Conservation (phyloP, 2,113 vertebrate species). For the Ornithorhynchus anatinus region DNA sequence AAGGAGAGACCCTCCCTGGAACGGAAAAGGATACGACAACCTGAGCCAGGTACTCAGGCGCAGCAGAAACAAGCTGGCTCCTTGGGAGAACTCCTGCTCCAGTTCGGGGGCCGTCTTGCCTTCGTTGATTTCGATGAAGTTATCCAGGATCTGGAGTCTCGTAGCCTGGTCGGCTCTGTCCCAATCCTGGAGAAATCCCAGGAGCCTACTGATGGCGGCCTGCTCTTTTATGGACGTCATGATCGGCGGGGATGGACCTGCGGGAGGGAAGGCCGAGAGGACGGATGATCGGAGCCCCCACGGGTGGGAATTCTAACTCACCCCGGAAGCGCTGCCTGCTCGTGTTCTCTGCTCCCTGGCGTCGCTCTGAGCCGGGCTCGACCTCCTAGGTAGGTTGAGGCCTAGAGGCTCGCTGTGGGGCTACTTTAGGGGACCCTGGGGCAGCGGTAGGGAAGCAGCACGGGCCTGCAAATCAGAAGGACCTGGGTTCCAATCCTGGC, state of each 20-base stretch:
- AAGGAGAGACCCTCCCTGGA: too few species aligned
- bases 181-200: slow-evolving; percentile 80
- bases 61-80: slow-evolving; percentile 82
- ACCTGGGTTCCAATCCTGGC: too few species aligned
- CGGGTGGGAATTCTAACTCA: too few species aligned
- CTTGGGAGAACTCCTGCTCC: slow-evolving; percentile 82
- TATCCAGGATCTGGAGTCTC: slow-evolving; percentile 67
- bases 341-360: too few species aligned
- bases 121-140: slow-evolving; percentile 72
- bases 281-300: neutral
- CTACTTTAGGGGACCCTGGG: too few species aligned
- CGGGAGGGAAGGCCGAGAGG: slow-evolving; percentile 15
- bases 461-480: too few species aligned
- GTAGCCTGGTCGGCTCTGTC: slow-evolving; percentile 67
- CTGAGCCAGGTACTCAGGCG: slow-evolving; percentile 80
- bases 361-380: too few species aligned
- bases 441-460: too few species aligned
- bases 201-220: slow-evolving; percentile 69
- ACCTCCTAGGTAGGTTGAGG: too few species aligned
- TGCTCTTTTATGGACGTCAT: slow-evolving; percentile 74
- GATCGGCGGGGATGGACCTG: neutral
- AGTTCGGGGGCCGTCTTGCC: slow-evolving; percentile 80
- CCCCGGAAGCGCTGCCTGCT: too few species aligned
- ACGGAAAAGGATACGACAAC: slow-evolving; percentile 76
- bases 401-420: too few species aligned